A percentile compares a stretch with the other conserved stretches of the same genome.
phyloP scores from a whole-genome alignment of 2,113 vertebrate species.

The Epinephelus cyanopodus region DNA sequence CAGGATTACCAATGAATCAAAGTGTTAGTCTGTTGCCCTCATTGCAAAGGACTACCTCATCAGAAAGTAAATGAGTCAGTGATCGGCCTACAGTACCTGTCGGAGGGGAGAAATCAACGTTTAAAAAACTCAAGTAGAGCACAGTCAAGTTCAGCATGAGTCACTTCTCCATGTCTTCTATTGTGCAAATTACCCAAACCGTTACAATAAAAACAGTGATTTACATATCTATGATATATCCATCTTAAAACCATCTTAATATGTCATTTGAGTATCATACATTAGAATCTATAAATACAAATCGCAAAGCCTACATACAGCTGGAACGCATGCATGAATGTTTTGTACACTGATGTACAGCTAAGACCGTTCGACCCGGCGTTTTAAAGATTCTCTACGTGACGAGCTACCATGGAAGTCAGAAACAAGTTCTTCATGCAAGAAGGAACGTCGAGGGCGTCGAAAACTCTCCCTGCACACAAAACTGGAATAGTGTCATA shows the following conservation, averaged over 20 bases:
- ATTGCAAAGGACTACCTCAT: constrained; percentile 30
- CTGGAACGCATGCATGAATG: constrained; percentile 91
- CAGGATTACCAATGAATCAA: constrained; percentile 70
- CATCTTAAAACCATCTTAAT: constrained; percentile 77
- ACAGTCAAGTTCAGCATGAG: constrained; percentile 64
- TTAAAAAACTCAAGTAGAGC: constrained; percentile 50
- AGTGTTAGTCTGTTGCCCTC: constrained; percentile 55
- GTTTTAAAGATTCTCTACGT: constrained; percentile 73
- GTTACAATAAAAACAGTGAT: constrained; percentile 81
- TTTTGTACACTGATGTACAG: constrained; percentile 89
- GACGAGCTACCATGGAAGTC: constrained; percentile 77
- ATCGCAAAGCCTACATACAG: constrained; percentile 90
- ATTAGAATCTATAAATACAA: constrained; percentile 90
- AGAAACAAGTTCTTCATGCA: constrained; percentile 80
- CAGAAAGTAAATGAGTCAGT: constrained; percentile 34
- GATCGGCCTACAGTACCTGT: constrained; percentile 31
- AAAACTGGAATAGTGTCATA: constrained; percentile 48
- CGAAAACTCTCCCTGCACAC: constrained; percentile 55
- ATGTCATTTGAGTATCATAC: constrained; percentile 88
- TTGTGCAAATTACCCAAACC: constrained; percentile 87
- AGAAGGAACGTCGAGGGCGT: constrained; percentile 42
- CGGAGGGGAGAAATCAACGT: neutral
- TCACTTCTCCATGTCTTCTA: constrained; percentile 69
- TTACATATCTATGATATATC: constrained; percentile 69
- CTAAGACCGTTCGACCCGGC: constrained; percentile 84